Percentiles rank a stretch among this genome's conserved stretches.
These are phyloP conservation scores for Melanargia galathea DNA, from an alignment of 2,888 invertebrate genomes.

Conservation along the genomic window DNA sequence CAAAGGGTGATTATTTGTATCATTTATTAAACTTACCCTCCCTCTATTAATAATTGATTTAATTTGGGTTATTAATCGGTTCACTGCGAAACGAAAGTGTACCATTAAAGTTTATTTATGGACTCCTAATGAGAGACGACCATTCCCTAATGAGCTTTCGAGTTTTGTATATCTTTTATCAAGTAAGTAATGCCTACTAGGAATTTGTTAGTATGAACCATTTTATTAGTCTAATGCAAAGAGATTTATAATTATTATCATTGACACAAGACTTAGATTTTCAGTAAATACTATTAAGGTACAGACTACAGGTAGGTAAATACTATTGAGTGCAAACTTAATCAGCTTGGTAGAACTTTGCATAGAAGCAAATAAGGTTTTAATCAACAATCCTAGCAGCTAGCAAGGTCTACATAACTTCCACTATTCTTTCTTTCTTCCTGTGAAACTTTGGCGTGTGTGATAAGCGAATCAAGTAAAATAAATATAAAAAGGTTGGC, in stretches of 20 bases:
- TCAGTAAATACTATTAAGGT: no score
- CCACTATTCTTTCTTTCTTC: no score
- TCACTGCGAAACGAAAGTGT: conserved; percentile 15
- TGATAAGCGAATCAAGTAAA: no score
- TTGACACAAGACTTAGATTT: no score
- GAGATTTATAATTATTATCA: not conserved
- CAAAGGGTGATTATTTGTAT: conserved; percentile 52
- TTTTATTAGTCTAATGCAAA: not conserved
- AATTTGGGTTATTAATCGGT: conserved; percentile 11
- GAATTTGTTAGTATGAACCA: not conserved
- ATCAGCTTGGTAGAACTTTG: no score
- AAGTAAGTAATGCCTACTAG: not conserved
- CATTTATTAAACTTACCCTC: conserved; percentile 34
- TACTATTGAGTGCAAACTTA: no score
- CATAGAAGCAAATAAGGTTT: no score
- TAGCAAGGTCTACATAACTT: no score
- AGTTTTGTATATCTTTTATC: conserved; percentile 6
- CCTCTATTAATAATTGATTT: conserved; percentile 18
- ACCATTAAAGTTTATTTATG: conserved; percentile 21
- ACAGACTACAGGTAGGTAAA: no score
- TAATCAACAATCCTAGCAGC: no score
- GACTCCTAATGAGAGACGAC: conserved; percentile 13
- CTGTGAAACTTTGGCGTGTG: no score
- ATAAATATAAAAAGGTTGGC: no score
- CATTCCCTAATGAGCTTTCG: conserved; percentile 12